Evolutionary conservation across 2,113 vertebrate species (phyloP), one percentile per base, ranked within the genome.

Genomic region (Craseonycteris thonglongyai): DNA sequence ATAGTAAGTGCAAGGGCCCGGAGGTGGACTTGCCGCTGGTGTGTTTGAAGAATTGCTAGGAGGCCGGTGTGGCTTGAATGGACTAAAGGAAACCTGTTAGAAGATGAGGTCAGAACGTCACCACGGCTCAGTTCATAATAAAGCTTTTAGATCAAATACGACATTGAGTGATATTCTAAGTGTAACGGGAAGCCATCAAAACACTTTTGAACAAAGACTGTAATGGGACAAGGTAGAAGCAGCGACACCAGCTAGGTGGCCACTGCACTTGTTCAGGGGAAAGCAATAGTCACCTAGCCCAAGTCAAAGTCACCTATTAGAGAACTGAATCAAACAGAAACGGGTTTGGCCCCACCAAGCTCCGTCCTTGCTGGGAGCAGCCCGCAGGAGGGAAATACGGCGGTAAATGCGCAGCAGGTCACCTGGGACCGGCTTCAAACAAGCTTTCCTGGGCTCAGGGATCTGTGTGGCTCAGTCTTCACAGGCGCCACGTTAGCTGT

Each of bases 391-490:
- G 51, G 54, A 56, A 28, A 26, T 16, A 47, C 12, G 8, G 38
- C 56, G 49, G n/a, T 10, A 75, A 65, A 59, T 35, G 51, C 21
- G 38, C 56, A 72, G 13, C 6, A 68, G 19, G 40, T 49, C 15
- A 58, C 10, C 72, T 68, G 11, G 54, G 45, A 28, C 11, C 33
- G 28, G 35, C 4, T 30, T 28, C 9, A 54, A 66, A 49, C 40
- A 14, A 30, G 7, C 9, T 35, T n/a, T 14, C 21, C 0, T 0
- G 15, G 45, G 22, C 7, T n/a, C 35, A 12, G 28, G 45, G 45
- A 47, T 38, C 21, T 61, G 4, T 26, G 21, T 7, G 21, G 54
- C 59, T 66, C 35, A 2, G 61, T 49, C 90, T 58, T 90, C 38
- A 56, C 14, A 2, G 15, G 7, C 18, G 22, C 28, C 28, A 19